These are phyloP conservation scores for Erpornis zantholeuca DNA, from an alignment of 2,113 vertebrate genomes.

Conservation along the genomic window DNA sequence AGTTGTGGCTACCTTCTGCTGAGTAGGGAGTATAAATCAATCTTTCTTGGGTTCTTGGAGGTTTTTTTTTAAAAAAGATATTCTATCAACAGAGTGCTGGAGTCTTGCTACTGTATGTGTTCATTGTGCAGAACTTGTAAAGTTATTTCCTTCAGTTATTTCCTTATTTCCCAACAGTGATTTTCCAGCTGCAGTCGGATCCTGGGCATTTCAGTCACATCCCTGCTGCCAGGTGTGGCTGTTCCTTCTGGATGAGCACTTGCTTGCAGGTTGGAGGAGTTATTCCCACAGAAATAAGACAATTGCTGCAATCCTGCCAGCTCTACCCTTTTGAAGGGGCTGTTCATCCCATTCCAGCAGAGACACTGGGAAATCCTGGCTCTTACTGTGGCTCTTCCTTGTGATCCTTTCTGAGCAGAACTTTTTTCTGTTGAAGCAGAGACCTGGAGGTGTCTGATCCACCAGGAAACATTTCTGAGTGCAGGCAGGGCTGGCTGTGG, in stretches of 20 bases:
- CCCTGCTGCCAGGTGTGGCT: background rate
- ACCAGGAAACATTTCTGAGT: background rate
- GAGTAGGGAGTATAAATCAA: background rate
- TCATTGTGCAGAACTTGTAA: background rate
- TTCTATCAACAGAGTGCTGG: background rate
- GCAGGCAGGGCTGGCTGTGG: background rate
- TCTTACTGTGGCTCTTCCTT: background rate
- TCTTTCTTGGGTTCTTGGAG: background rate
- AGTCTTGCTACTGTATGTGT: slow-evolving; percentile 33
- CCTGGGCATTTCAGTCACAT: background rate
- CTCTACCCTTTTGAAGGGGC: background rate
- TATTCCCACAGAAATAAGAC: background rate
- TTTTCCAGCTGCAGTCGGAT: background rate
- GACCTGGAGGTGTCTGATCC: background rate
- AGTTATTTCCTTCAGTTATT: background rate
- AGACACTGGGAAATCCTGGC: background rate
- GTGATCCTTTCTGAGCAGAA: background rate
- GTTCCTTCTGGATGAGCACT: background rate
- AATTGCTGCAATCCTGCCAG: background rate
- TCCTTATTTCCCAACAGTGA: background rate
- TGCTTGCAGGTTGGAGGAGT: background rate
- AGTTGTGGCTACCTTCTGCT: background rate
- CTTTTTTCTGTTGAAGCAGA: background rate
- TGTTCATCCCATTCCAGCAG: background rate
- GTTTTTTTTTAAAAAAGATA: background rate